Conservation (phyloP, 2,113 vertebrate genomes). For the Apistogramma diplotaenia region DNA sequence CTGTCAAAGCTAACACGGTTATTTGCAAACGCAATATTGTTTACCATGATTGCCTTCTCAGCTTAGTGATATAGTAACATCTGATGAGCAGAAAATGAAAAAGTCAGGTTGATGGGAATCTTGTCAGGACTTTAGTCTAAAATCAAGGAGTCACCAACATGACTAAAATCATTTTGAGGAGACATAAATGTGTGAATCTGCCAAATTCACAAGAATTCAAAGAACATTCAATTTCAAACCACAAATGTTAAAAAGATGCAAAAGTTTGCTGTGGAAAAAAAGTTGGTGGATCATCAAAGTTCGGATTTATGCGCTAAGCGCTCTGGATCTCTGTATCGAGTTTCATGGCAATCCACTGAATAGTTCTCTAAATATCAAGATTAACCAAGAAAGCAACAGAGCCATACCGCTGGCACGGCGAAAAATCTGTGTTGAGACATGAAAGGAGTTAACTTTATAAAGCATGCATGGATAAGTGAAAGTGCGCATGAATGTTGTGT, state of each 20-base stretch:
- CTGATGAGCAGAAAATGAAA: neutral
- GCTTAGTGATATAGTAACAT: neutral
- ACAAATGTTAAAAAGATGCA: neutral
- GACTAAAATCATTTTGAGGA: neutral
- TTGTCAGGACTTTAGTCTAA: neutral
- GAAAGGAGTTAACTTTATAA: neutral
- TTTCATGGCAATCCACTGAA: neutral
- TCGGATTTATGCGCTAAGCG: neutral
- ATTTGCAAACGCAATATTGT: neutral
- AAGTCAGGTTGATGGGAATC: neutral
- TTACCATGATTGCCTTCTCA: neutral
- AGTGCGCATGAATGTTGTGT: neutral
- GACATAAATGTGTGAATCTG: neutral
- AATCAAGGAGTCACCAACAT: neutral
- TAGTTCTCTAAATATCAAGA: conserved; percentile 1
- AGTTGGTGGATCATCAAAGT: neutral
- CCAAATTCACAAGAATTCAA: neutral
- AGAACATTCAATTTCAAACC: neutral
- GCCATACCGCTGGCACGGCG: neutral
- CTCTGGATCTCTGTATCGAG: neutral
- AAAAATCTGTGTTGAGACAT: neutral
- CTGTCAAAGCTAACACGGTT: neutral
- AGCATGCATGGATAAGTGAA: neutral
- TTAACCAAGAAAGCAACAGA: neutral
- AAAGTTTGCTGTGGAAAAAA: neutral